Conservation (phyloP, 2,888 invertebrate species). For the Julus scanicus region DNA sequence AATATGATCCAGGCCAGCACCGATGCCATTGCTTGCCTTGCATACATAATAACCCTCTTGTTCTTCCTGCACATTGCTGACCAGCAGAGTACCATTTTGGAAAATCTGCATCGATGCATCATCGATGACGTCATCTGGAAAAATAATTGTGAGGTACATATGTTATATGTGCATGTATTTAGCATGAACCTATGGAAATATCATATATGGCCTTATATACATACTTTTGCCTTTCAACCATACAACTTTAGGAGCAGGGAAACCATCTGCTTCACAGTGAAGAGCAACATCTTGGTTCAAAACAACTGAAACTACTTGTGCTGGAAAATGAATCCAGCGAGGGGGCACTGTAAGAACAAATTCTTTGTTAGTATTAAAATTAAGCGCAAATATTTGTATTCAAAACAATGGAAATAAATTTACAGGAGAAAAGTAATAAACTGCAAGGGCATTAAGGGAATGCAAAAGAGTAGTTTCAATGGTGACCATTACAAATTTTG, state of each 20-base stretch:
- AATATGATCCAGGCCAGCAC: slow-evolving; percentile 66
- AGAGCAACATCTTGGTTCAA: slow-evolving; percentile 59
- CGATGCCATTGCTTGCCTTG: slow-evolving; percentile 65
- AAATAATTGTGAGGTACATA: neutral
- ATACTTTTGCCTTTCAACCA: slow-evolving; percentile 78
- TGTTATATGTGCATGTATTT: neutral
- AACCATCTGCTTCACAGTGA: slow-evolving; percentile 65
- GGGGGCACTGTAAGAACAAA: slow-evolving; percentile 53
- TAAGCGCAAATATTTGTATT: neutral
- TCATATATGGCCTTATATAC: too few relatives aligned
- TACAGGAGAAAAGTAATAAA: neutral
- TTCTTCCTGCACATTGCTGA: slow-evolving; percentile 70
- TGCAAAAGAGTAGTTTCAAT: neutral
- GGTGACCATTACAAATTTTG: too few relatives aligned
- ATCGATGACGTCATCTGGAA: neutral
- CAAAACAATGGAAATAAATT: neutral
- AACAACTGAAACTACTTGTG: slow-evolving; percentile 41
- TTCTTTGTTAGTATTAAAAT: neutral
- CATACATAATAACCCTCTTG: slow-evolving; percentile 66
- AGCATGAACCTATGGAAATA: too few relatives aligned
- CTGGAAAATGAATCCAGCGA: slow-evolving; percentile 50
- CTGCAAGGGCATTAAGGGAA: neutral
- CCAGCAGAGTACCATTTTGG: slow-evolving; percentile 65
- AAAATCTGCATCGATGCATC: slow-evolving; percentile 15
- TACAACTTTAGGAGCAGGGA: slow-evolving; percentile 64